These are phyloP conservation scores for Ladona fulva DNA, from an alignment of 1,140 invertebrate species.

Conservation along the genomic window DNA sequence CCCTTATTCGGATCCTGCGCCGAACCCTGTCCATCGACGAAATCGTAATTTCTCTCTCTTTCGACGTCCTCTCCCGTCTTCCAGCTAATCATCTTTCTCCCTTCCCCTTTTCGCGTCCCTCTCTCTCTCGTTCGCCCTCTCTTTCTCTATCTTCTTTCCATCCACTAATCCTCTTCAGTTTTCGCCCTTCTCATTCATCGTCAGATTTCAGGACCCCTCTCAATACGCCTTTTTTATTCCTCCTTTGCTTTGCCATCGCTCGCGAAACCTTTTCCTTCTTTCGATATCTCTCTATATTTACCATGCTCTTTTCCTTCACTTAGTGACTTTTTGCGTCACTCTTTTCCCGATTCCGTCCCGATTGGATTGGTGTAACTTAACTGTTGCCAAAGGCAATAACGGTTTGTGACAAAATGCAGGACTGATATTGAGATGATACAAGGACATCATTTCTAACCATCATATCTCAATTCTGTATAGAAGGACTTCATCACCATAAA, in stretches of 20 bases:
- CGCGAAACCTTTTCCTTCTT: not conserved
- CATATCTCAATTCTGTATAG: too few relatives aligned
- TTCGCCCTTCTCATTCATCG: not conserved
- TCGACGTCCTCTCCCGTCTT: not conserved
- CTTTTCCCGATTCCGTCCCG: too few relatives aligned
- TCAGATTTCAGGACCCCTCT: not conserved
- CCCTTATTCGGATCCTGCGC: not conserved
- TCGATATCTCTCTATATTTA: not conserved
- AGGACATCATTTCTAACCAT: too few relatives aligned
- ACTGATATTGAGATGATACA: too few relatives aligned
- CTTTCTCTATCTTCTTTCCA: not conserved
- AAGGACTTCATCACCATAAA: too few relatives aligned
- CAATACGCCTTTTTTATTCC: not conserved
- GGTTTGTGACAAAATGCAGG: too few relatives aligned
- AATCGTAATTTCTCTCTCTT: not conserved
- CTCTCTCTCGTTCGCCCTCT: not conserved
- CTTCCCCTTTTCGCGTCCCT: not conserved
- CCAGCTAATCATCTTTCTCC: not conserved
- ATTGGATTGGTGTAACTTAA: too few relatives aligned
- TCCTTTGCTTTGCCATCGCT: not conserved
- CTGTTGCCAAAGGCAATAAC: too few relatives aligned
- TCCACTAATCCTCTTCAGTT: not conserved
- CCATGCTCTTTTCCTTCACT: not conserved
- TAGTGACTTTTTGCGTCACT: too few relatives aligned
- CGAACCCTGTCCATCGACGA: not conserved